phyloP scores from a whole-genome alignment of 2,888 invertebrate genomes.

The Heliconius sara region DNA sequence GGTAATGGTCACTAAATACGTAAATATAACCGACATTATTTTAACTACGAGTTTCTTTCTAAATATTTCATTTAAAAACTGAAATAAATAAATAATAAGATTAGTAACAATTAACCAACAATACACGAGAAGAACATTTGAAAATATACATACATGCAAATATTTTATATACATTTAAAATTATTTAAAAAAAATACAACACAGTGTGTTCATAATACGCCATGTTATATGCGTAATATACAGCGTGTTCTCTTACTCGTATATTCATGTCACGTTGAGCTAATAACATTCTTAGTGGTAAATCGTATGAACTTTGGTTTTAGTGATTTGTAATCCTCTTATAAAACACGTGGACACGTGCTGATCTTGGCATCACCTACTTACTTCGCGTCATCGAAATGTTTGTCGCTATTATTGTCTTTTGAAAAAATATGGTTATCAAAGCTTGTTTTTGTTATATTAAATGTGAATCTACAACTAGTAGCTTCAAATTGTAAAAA shows the following conservation, averaged over 20 bases:
- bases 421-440: neutral
- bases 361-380: slow-evolving; percentile 8
- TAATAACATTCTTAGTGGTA: slow-evolving; percentile 22
- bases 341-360: slow-evolving; percentile 41
- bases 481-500: too few relatives aligned
- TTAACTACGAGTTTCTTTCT: too few relatives aligned
- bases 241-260: neutral
- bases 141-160: neutral
- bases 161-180: neutral
- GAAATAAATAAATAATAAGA: too few relatives aligned
- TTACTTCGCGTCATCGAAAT: neutral
- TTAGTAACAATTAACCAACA: too few relatives aligned
- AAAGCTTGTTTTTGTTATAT: too few relatives aligned
- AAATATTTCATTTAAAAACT: too few relatives aligned
- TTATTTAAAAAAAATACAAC: neutral
- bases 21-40: too few relatives aligned
- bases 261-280: slow-evolving; percentile 31
- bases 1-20: too few relatives aligned
- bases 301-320: slow-evolving; percentile 25
- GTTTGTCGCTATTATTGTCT: neutral
- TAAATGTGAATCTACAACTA: too few relatives aligned
- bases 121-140: too few relatives aligned
- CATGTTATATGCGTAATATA: neutral
- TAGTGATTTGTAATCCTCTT: slow-evolving; percentile 35
- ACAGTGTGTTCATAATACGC: neutral